Evolutionary conservation across 2,113 vertebrate species (phyloP), one percentile per base, ranked within the genome.

Genomic region (Hucho hucho): DNA sequence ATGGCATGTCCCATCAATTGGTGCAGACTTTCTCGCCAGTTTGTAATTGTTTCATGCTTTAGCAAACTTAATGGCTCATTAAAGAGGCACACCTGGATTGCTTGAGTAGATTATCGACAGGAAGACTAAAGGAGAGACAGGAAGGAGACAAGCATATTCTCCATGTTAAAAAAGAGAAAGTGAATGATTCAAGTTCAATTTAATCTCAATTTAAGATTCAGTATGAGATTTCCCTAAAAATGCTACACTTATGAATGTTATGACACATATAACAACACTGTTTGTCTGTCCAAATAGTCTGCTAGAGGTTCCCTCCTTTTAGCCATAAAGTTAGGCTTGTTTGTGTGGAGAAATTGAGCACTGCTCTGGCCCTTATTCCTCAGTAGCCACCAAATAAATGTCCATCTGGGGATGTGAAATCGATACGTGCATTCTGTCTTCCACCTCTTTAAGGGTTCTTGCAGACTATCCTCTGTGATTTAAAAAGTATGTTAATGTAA

Each of bases 401-500:
- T 91, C 88, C 89, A 89, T 81, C 76, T 83, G 81, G 77, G 78
- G 87, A 93, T 83, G 80, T 90, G 72, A 93, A 93, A 93, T 94
- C 93, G 75, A 94, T 94, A 12, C 9, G 59, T 72, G 80, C 91
- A 84, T 90, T 91, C 87, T 58, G 66, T 85, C 83, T 87, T 72
- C 65, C 83, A 83, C 88, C 86, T 90, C 84, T 89, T 91, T 90
- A 87, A 84, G 85, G 85, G 79, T 84, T 86, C 81, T 87, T 80
- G 82, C 87, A 81, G 86, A 82, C 77, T 89, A 81, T 88, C 84
- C 82, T 87, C 84, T 86, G 83, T 87, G 89, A 90, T 89, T 90
- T 90, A 89, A 85, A 92, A 92, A 91, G 92, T 92, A 92, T 92
- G 93, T 92, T 93, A 92, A 93, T 93, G 91, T 92, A 91, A 94